These are phyloP conservation scores for Sapajus apella DNA, from an alignment of 2,113 vertebrate genomes.

Conservation along the genomic window DNA sequence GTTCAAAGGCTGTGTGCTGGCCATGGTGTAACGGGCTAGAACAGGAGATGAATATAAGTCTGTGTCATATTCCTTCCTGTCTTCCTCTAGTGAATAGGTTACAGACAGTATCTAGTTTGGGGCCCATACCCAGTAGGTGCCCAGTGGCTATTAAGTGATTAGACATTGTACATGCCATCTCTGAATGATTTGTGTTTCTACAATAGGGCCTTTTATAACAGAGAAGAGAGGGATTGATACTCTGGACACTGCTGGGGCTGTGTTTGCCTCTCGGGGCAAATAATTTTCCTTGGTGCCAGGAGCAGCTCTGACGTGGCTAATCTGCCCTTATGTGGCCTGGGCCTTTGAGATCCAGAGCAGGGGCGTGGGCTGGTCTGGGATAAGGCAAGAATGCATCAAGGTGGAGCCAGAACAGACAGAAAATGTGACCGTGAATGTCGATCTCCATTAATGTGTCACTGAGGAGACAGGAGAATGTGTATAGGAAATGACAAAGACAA, in stretches of 20 bases:
- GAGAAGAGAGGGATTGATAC: slow-evolving; percentile 75
- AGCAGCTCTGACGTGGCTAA: slow-evolving; percentile 60
- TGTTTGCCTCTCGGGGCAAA: slow-evolving; percentile 73
- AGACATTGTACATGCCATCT: slow-evolving; percentile 75
- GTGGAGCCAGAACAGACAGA: not conserved
- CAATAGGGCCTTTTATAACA: slow-evolving; percentile 77
- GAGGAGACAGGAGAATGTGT: not conserved
- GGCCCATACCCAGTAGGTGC: not conserved
- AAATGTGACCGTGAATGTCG: not conserved
- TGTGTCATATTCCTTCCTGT: not conserved
- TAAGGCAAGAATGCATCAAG: not conserved
- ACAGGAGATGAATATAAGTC: slow-evolving; percentile 5
- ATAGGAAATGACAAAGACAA: not conserved
- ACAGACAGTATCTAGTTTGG: slow-evolving; percentile 45
- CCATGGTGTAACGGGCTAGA: not conserved
- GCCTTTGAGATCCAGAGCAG: slow-evolving; percentile 20
- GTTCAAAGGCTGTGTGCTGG: not conserved
- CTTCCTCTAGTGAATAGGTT: slow-evolving; percentile 26
- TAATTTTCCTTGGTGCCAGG: slow-evolving; percentile 79
- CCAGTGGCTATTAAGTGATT: slow-evolving; percentile 69
- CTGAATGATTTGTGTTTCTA: slow-evolving; percentile 76
- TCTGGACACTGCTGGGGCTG: slow-evolving; percentile 70
- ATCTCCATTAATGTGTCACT: not conserved
- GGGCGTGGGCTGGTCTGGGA: not conserved
- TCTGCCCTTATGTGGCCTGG: slow-evolving; percentile 61